A percentile compares a stretch with the other conserved stretches of the same genome.
Evolutionary conservation across 1,140 invertebrate genomes (phyloP).

Genomic region (Drosophila ohnishii): DNA sequence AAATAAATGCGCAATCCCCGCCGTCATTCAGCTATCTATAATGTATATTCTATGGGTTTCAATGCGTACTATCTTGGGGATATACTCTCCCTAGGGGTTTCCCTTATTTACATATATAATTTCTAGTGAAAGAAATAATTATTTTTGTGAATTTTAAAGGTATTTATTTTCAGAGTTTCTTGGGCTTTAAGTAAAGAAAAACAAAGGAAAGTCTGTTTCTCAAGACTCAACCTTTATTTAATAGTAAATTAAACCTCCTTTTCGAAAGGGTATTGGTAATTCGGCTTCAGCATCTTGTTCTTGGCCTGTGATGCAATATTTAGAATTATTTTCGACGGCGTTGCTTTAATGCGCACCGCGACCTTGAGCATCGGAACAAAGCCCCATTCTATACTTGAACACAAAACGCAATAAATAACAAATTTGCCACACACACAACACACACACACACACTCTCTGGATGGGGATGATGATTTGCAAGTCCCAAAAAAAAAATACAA

Average conservation of each 20-base stretch:
- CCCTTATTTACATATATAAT: background rate
- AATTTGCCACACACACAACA: slow-evolving; percentile 39
- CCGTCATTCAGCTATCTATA: slow-evolving; percentile 8
- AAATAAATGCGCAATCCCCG: slow-evolving; percentile 31
- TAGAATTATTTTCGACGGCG: slow-evolving; percentile 54
- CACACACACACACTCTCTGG: slow-evolving; percentile 5
- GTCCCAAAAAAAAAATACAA: background rate
- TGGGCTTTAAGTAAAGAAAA: no score
- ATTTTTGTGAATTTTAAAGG: background rate
- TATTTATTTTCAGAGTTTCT: background rate
- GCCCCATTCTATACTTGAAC: slow-evolving; percentile 61
- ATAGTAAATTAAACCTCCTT: background rate
- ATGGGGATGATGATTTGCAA: slow-evolving; percentile 22
- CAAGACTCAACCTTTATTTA: background rate
- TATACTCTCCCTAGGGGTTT: background rate
- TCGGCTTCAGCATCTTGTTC: slow-evolving; percentile 3
- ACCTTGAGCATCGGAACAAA: slow-evolving; percentile 67
- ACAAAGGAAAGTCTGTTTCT: background rate
- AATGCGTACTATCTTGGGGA: slow-evolving; percentile 38
- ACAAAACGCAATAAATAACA: slow-evolving; percentile 59
- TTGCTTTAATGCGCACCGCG: slow-evolving; percentile 51
- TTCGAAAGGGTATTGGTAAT: background rate
- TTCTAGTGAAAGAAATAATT: background rate
- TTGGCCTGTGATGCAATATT: slow-evolving; percentile 69
- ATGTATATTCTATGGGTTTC: background rate